Percentiles rank a stretch among this genome's conserved stretches.
Conservation (phyloP, 2,113 vertebrate genomes). For the Syngnathus scovelli region DNA sequence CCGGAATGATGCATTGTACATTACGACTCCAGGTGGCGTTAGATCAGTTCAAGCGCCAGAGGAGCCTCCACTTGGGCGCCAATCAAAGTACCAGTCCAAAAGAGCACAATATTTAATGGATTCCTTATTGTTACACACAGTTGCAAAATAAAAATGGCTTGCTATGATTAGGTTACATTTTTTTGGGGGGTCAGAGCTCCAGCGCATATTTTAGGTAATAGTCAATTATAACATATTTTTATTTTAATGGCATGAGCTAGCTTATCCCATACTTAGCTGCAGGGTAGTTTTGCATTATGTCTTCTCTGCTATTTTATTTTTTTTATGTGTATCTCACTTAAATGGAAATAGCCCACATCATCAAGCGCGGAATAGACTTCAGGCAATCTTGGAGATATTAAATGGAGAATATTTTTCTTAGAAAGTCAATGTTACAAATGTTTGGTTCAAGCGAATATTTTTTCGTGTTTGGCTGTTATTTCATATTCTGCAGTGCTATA, state of each 20-base stretch:
- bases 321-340: conserved; percentile 2
- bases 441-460: background rate
- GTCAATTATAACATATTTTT: conserved; percentile 13
- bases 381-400: conserved; percentile 32
- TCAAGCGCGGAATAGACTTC: conserved; percentile 13
- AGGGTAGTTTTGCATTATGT: conserved; percentile 12
- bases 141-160: conserved; percentile 28
- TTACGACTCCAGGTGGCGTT: conserved; percentile 49
- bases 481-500: background rate
- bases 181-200: conserved; percentile 34
- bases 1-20: conserved; percentile 28
- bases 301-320: background rate
- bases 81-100: conserved; percentile 39
- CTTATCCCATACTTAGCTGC: conserved; percentile 13
- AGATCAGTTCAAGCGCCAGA: conserved; percentile 33
- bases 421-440: background rate
- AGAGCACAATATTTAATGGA: conserved; percentile 46
- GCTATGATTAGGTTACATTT: conserved; percentile 26
- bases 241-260: conserved; percentile 21
- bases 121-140: conserved; percentile 49
- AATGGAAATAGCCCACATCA: conserved; percentile 5
- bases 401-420: conserved; percentile 35
- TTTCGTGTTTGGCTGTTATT: background rate
- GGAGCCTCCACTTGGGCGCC: conserved; percentile 17
- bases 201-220: conserved; percentile 29